Percentiles rank a stretch among this genome's conserved stretches.
phyloP scores from a whole-genome alignment of 2,888 invertebrate genomes.

The Drosophila longiperda region DNA sequence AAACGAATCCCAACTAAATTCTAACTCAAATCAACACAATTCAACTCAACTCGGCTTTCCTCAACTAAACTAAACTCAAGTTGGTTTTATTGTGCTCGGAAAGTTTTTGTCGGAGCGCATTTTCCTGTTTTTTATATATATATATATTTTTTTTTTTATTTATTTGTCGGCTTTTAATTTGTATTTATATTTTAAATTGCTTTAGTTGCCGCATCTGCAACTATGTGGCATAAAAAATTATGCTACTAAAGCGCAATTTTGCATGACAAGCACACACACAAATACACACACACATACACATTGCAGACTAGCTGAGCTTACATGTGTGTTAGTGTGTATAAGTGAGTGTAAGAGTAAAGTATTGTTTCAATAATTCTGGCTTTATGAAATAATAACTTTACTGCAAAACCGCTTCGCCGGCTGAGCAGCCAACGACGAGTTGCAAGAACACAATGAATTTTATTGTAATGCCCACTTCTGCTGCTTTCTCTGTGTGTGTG shows the following conservation, averaged over 20 bases:
- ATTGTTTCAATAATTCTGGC: slow-evolving; percentile 82
- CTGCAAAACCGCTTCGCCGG: slow-evolving; percentile 67
- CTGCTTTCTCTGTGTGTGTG: background rate
- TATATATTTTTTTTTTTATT: slow-evolving; percentile 38
- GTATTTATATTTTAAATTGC: slow-evolving; percentile 77
- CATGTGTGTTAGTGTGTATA: slow-evolving; percentile 20
- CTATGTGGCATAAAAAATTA: slow-evolving; percentile 70
- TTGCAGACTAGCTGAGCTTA: background rate
- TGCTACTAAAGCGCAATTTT: slow-evolving; percentile 77
- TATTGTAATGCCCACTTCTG: slow-evolving; percentile 38
- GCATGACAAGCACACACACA: slow-evolving; percentile 57
- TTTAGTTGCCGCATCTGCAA: slow-evolving; percentile 72
- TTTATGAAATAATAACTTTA: slow-evolving; percentile 83
- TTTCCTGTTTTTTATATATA: slow-evolving; percentile 21
- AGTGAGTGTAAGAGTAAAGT: slow-evolving; percentile 62
- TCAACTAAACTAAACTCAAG: slow-evolving; percentile 46
- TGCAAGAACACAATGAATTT: slow-evolving; percentile 77
- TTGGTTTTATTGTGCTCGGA: slow-evolving; percentile 58
- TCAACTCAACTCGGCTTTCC: slow-evolving; percentile 32
- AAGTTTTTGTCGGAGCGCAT: slow-evolving; percentile 44
- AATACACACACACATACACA: slow-evolving; percentile 24
- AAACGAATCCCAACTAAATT: slow-evolving; percentile 26
- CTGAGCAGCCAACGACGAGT: slow-evolving; percentile 64
- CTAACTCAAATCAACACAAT: slow-evolving; percentile 33
- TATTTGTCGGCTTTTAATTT: slow-evolving; percentile 78